Base-by-base conservation (phyloP, 2,797 vertebrate species). In the Fistularia tabacaria region DNA sequence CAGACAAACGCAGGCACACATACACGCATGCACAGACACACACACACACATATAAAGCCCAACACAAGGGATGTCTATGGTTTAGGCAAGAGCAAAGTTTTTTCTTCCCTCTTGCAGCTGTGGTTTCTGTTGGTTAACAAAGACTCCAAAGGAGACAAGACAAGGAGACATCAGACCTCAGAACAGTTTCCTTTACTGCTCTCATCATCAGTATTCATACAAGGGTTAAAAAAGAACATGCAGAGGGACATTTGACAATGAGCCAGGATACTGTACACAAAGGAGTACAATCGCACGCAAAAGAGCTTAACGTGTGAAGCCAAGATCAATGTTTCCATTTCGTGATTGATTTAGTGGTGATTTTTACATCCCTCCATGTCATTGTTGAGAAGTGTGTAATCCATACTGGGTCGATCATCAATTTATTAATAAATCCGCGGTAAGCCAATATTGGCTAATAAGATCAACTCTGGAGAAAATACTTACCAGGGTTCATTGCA, bases 21-120 rank as follows among this genome's bases (percentile, higher is more conserved):
- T 70, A 74, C 66, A 61, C 49, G 64, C 36, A 49, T 57, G 57
- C 40, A 15, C 73, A 25, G 2, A 5, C 46, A 49, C 51, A 53
- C 49, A 51, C 46, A 60, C 50, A 55, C 36, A 55, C 60, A 76
- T 66, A 79, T 66, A 72, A 67, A 80, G 8, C 39, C 39, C 47
- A 59, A 72, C 70, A 57, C 45, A 47, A 36, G 52, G 41, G 41
- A 72, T 73, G 69, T 78, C 69, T 89, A 82, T 79, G 71, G 75
- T 54, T 75, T 78, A 83, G 59, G 86, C 84, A 86, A 81, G 67
- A 83, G 86, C 87, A 85, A 82, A 85, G 88, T 88, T 85, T 87
- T 88, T 73, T 83, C 60, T 74, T 62, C 12, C 84, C 9, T 6
- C 75, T 67, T 84, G 83, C 87, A 91, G 87, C 82, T 74, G 76